Evolutionary conservation across 2,113 vertebrate genomes (phyloP).

Genomic region (Chamaea fasciata): DNA sequence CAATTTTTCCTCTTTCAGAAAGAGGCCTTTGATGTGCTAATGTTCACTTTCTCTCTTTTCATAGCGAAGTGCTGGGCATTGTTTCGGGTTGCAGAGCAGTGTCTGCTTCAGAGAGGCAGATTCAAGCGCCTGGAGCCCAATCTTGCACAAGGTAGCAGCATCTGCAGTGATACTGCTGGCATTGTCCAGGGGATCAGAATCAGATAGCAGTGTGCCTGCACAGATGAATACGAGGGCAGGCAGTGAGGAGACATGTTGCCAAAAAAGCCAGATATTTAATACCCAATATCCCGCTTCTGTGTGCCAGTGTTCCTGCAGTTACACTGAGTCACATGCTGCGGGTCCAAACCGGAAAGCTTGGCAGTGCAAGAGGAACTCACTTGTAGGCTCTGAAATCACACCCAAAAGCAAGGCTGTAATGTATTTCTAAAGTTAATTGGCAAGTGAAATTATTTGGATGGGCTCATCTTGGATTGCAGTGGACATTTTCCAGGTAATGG

Average conservation of each 20-base stretch:
- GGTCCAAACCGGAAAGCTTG: not conserved
- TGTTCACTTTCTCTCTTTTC: constrained; percentile 76
- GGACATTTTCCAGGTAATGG: not conserved
- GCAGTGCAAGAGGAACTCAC: too few species aligned
- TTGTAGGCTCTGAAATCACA: not conserved
- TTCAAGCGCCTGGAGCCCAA: constrained; percentile 43
- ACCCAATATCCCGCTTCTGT: not conserved
- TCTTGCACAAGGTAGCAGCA: constrained; percentile 62
- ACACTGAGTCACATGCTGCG: accelerated
- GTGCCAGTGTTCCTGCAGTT: not conserved
- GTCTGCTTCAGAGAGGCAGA: constrained; percentile 43
- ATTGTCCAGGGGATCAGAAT: not conserved
- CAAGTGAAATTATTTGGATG: constrained; percentile 8
- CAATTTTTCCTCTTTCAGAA: constrained; percentile 79
- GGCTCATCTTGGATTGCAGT: not conserved
- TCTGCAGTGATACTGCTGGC: not conserved
- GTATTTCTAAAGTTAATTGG: constrained; percentile 4
- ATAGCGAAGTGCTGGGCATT: constrained; percentile 80
- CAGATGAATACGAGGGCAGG: constrained; percentile 6
- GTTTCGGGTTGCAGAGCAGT: constrained; percentile 71
- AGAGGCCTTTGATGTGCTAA: constrained; percentile 93
- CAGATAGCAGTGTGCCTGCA: not conserved
- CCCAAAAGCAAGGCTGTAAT: not conserved
- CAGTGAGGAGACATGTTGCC: not conserved
- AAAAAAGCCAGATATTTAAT: not conserved